Conservation (phyloP, 1,140 invertebrate species). For the Vollenhovia emeryi region DNA sequence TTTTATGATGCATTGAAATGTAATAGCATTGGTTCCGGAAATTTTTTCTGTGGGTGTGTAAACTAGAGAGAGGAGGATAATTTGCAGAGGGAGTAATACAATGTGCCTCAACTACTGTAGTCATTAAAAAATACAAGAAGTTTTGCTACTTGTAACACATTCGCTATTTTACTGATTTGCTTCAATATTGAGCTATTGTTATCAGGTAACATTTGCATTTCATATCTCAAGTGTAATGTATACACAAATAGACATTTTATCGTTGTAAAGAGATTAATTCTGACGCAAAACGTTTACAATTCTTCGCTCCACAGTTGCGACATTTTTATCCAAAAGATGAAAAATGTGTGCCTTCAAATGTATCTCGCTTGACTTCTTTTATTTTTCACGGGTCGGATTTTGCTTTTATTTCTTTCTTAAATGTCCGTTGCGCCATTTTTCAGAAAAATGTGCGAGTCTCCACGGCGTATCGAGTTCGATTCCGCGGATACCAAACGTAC, state of each 20-base stretch:
- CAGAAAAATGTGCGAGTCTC: not conserved
- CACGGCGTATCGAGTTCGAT: not conserved
- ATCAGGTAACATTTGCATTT: not conserved
- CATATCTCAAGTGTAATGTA: not conserved
- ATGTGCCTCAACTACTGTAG: not conserved
- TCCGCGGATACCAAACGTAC: not conserved
- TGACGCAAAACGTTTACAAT: not conserved
- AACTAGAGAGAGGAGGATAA: not conserved
- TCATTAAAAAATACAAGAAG: not conserved
- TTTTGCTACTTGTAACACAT: not conserved
- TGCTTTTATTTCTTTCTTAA: not conserved
- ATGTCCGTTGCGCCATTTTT: not conserved
- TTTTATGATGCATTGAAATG: too few relatives aligned
- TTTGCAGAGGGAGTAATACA: not conserved
- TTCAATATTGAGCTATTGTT: not conserved
- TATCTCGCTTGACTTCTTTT: not conserved
- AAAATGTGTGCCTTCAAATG: not conserved
- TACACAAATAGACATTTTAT: not conserved
- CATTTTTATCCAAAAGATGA: constrained; percentile 1
- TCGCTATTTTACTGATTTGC: not conserved
- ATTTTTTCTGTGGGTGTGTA: too few relatives aligned
- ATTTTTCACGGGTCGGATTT: too few relatives aligned
- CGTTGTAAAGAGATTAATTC: not conserved
- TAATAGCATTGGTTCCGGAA: too few relatives aligned
- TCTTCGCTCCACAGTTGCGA: not conserved